Base-by-base conservation (phyloP, 2,888 invertebrate species). In the Chromoteleia sp. region DNA sequence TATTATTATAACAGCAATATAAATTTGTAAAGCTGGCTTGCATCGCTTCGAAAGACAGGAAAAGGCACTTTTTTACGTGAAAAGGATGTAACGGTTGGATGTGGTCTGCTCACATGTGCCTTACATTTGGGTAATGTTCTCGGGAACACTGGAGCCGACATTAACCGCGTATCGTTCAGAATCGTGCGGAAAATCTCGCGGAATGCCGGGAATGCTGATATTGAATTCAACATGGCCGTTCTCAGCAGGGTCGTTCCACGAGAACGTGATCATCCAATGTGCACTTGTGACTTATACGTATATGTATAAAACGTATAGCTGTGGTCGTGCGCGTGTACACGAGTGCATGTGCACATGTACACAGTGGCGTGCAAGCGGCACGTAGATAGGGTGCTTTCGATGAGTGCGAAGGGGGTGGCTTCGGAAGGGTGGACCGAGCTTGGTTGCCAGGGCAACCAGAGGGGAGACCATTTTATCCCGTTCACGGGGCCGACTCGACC, bases 151-250 rank as follows among this genome's bases (percentile, higher is more conserved):
- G 71, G 68, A 75, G 78, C 63, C 75, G 68, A 74, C 83, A 84
- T 84, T 83, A 85, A 84, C 83, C 83, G 80, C 80, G 82, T 84
- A 84, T 85, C 84, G 82, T 86, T 86, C 85, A 79, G 86, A 85
- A 84, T 81, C 82, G 83, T 81, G 85, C 82, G 86, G 88, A 87
- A 86, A 86, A 82, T 84, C 85, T 82, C 84, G 73, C 81, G 88
- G 91, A 91, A 91, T 90, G 87, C 87, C 41, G 84, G 81, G 89
- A 88, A 90, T 89, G 90, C 88, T 89, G 89, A 91, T 91, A 91
- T 91, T 91, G 90, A 91, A 91, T 91, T 91, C 91, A 91, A 89
- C 90, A 91, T 91, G 91, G 91, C 91, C 88, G 90, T 89, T 87
- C 85, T 82, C 85, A 80, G 74, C 83, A 80, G 84, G 81, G 83